Evolutionary conservation across 2,888 invertebrate species (phyloP).

Genomic region (Stenodema calcarata): DNA sequence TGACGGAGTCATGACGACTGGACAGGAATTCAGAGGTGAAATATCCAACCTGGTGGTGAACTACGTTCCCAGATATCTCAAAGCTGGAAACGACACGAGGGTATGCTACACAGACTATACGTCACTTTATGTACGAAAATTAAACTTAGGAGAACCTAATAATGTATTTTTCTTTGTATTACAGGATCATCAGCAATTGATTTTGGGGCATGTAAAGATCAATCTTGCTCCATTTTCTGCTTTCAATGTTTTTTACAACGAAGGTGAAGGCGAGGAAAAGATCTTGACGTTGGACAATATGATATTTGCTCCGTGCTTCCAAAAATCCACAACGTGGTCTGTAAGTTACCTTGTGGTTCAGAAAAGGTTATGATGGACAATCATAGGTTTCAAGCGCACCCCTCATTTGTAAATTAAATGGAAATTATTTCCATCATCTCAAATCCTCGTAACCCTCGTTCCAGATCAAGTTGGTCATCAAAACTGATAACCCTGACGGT

Average conservation of each 20-base stretch:
- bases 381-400: neutral
- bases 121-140: neutral
- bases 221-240: constrained; percentile 23
- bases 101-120: neutral
- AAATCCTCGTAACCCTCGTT: neutral
- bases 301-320: constrained; percentile 37
- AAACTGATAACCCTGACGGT: constrained; percentile 50
- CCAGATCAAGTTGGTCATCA: constrained; percentile 52
- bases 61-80: constrained; percentile 59
- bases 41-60: constrained; percentile 64
- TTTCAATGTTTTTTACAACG: constrained; percentile 32
- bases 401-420: neutral
- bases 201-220: neutral
- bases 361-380: neutral
- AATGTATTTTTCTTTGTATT: neutral
- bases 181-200: neutral
- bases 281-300: constrained; percentile 32
- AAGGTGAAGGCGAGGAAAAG: neutral
- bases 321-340: neutral
- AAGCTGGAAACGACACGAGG: neutral
- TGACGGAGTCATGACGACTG: constrained; percentile 62
- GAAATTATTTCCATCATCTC: neutral
- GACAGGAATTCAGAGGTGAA: constrained; percentile 64
- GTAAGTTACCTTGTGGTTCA: neutral
- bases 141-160: no score